phyloP scores from a whole-genome alignment of 2,797 vertebrate genomes.

The Pseudochirops corinnae region DNA sequence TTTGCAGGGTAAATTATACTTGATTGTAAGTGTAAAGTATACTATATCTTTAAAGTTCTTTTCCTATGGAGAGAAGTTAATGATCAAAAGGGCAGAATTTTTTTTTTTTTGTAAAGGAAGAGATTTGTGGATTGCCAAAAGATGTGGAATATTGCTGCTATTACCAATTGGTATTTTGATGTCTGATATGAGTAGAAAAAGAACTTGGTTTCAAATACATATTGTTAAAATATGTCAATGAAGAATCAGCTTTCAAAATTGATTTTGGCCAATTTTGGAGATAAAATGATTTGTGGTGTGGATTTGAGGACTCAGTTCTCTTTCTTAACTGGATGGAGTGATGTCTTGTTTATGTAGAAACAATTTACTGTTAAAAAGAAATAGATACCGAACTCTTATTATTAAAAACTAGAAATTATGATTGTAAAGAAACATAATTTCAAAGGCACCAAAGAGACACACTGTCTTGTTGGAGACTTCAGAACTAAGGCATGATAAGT shows the following conservation, averaged over 20 bases:
- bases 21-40: background rate
- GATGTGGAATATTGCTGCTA: background rate
- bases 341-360: background rate
- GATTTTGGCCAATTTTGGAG: background rate
- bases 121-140: background rate
- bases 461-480: background rate
- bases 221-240: background rate
- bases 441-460: background rate
- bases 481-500: background rate
- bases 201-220: background rate
- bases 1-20: background rate
- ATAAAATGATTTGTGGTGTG: background rate
- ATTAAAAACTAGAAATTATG: background rate
- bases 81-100: background rate
- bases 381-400: background rate
- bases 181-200: background rate
- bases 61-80: background rate
- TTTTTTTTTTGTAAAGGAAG: background rate
- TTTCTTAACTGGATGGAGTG: background rate
- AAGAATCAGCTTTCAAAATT: background rate
- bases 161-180: background rate
- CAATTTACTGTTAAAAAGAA: background rate
- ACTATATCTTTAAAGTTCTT: background rate
- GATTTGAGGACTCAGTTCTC: background rate
- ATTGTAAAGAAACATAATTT: background rate